A percentile compares a stretch with the other conserved stretches of the same genome.
Conservation (phyloP, 1,140 invertebrate genomes). For the Callitettix versicolor region DNA sequence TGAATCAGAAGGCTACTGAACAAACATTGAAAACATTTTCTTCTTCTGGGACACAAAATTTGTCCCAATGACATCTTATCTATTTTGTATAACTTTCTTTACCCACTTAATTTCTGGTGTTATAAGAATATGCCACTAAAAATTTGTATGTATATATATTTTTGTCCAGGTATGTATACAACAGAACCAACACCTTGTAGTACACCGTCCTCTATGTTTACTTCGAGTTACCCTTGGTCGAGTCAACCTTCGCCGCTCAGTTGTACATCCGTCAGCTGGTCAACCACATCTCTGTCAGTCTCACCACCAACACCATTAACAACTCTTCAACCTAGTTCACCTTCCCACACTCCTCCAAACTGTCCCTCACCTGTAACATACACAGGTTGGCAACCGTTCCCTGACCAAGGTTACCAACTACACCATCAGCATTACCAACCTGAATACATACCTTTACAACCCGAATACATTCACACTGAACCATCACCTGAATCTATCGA, state of each 20-base stretch:
- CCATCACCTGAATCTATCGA: background rate
- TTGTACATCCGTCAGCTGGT: conserved; percentile 1
- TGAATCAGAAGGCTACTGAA: too few species aligned
- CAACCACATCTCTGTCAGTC: background rate
- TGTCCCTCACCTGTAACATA: background rate
- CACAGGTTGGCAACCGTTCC: conserved; percentile 9
- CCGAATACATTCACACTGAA: conserved; percentile 1
- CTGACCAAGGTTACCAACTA: conserved; percentile 2
- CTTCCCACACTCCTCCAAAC: background rate
- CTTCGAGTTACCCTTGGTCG: conserved; percentile 3
- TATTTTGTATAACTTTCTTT: too few species aligned
- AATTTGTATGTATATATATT: too few species aligned
- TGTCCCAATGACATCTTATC: too few species aligned
- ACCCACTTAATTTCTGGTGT: too few species aligned
- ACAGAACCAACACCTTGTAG: background rate
- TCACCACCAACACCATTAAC: background rate
- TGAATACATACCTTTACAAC: conserved; percentile 10
- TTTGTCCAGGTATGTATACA: background rate
- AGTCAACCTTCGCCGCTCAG: background rate
- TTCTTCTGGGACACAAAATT: too few species aligned
- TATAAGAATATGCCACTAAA: too few species aligned
- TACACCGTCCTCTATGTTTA: background rate
- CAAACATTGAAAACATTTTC: too few species aligned
- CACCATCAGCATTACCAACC: conserved; percentile 13
- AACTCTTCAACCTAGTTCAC: background rate